Evolutionary conservation across 2,113 vertebrate species (phyloP), one percentile per base, ranked within the genome.

Genomic region (Chamaea fasciata): DNA sequence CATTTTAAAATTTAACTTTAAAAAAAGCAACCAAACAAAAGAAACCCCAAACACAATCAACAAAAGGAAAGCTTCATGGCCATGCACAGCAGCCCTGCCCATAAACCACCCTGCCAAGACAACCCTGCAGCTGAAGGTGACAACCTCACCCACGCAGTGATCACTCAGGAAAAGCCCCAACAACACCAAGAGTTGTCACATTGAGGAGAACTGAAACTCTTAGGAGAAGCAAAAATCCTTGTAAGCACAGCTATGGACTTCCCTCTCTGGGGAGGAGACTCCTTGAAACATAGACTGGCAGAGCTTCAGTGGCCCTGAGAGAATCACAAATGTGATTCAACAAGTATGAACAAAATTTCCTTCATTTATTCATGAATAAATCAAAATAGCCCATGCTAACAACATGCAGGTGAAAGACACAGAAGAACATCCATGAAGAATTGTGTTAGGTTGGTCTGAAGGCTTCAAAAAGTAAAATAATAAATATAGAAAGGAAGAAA

Each of bases 391-490:
- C 65, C 95, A 94, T 90, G 87, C 96, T 60, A 94, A 88, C 79
- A 95, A 86, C 96, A 94, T 97, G 96, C 96, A 97, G 95, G 95
- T 93, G 95, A 95, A 90, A 83, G 83, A 96, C 89, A 94, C 18
- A 49, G 1, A 94, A 49, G 1, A 94, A 96, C 95, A 82, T 50
- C 95, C 88, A 92, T 94, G 95, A 98, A 97, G 93, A 98, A 95
- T 91, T 96, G 96, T 93, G 96, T 97, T 96, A 96, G 96, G 77
- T 91, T 97, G 94, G 96, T 97, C 94, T 96, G 96, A 98, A 98
- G 94, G 95, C 96, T 94, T 82, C 93, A 74, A 91, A 95, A 89
- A 49, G 93, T 87, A 95, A 97, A 97, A 96, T 65, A 97, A 92
- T 80, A 95, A 95, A 57, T 91, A 79, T 49, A 96, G 57, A 91